Conservation (phyloP, 92 coral and sea anemone species). For the Palythoa heliodiscus region DNA sequence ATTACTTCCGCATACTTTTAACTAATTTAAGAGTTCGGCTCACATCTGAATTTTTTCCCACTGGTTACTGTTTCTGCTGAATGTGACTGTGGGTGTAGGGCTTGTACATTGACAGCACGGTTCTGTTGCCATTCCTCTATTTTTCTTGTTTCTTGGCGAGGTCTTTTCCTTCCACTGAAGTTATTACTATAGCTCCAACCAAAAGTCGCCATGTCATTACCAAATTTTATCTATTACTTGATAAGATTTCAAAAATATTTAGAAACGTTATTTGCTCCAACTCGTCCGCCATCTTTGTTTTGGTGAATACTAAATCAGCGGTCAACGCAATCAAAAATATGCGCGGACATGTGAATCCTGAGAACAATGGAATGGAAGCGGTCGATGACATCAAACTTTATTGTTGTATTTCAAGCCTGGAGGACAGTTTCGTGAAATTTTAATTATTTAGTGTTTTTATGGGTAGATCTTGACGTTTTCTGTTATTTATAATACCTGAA, state of each 20-base stretch:
- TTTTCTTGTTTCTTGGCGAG: constrained; percentile 69
- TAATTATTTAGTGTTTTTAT: not conserved
- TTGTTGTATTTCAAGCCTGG: not conserved
- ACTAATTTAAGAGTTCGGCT: not conserved
- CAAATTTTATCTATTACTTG: not conserved
- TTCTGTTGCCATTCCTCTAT: constrained; percentile 82
- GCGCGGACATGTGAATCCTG: not conserved
- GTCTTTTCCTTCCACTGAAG: constrained; percentile 75
- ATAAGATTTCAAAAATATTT: not conserved
- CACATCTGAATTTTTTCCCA: constrained; percentile 65
- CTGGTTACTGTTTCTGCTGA: constrained; percentile 79
- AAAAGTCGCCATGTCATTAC: constrained; percentile 79
- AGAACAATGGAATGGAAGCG: not conserved
- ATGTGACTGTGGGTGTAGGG: constrained; percentile 82
- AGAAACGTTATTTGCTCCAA: not conserved
- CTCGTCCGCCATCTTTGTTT: constrained; percentile 49
- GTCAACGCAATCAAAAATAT: not conserved
- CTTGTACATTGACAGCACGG: constrained; percentile 44
- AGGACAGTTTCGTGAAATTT: not conserved
- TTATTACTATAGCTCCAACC: constrained; percentile 89
- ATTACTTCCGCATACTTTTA: not conserved
- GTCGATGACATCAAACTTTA: not conserved
- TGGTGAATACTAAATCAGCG: constrained; percentile 40
- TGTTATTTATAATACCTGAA: not conserved
- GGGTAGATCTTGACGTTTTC: not conserved